These are phyloP conservation scores for Carettochelys insculpta DNA, from an alignment of 2,113 vertebrate species.

Conservation along the genomic window DNA sequence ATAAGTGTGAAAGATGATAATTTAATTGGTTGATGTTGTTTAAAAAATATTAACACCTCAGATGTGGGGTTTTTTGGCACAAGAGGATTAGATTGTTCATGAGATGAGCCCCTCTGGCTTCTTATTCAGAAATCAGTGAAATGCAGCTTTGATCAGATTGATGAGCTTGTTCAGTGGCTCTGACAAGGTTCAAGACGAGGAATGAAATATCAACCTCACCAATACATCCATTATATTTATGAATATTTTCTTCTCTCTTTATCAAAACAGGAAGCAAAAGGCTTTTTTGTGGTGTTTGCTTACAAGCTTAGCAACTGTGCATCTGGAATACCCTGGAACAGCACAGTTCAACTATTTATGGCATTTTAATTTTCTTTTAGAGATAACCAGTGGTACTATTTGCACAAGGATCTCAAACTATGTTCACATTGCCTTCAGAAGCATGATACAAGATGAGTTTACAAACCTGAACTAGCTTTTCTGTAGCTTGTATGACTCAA, in stretches of 20 bases:
- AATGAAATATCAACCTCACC: rapidly evolving
- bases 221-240: background rate
- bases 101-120: conserved; percentile 17
- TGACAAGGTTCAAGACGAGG: background rate
- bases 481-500: background rate
- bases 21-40: conserved; percentile 63
- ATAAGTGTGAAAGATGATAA: conserved; percentile 58
- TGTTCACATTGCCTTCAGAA: background rate
- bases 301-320: background rate
- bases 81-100: background rate
- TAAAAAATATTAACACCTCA: conserved; percentile 41
- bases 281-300: background rate
- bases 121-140: conserved; percentile 25
- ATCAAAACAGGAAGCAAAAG: background rate
- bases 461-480: background rate
- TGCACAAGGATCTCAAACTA: background rate
- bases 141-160: background rate
- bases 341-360: background rate
- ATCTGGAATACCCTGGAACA: background rate
- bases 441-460: background rate
- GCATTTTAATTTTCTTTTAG: background rate
- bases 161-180: background rate
- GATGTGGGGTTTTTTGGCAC: background rate
- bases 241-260: background rate
- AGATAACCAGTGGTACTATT: background rate